Percentiles rank a stretch among this genome's conserved stretches.
Evolutionary conservation across 2,113 vertebrate species (phyloP).

Genomic region (Casuarius casuarius): DNA sequence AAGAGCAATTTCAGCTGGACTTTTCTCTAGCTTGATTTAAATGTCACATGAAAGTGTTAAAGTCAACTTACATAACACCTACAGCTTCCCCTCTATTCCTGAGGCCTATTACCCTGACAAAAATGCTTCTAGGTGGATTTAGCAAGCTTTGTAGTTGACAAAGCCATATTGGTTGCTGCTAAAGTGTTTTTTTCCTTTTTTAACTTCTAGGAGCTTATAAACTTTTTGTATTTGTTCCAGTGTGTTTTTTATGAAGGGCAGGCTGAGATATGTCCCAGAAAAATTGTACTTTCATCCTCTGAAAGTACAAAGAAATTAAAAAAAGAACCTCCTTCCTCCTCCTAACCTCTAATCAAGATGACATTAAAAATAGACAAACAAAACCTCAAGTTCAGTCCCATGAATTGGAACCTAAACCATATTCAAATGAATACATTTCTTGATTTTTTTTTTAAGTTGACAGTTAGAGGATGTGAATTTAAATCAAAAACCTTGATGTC

Average conservation of each 20-base stretch:
- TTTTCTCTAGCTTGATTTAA: background rate
- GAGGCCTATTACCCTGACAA: background rate
- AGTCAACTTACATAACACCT: background rate
- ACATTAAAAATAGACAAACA: background rate
- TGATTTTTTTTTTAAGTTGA: background rate
- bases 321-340: background rate
- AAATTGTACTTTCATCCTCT: background rate
- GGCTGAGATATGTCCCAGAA: background rate
- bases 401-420: accelerated
- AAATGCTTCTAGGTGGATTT: background rate
- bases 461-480: background rate
- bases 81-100: background rate
- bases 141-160: background rate
- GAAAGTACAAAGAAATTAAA: background rate
- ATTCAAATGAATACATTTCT: background rate
- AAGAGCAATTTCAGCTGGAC: background rate
- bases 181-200: background rate
- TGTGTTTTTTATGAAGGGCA: background rate
- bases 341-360: background rate
- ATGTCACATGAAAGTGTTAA: background rate
- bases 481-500: background rate
- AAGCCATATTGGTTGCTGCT: background rate
- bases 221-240: background rate
- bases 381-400: background rate
- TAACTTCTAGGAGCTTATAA: background rate